Percentiles rank a stretch among this genome's conserved stretches.
These are phyloP conservation scores for Nasonia vitripennis DNA, from an alignment of 1,140 invertebrate genomes.

Conservation along the genomic window DNA sequence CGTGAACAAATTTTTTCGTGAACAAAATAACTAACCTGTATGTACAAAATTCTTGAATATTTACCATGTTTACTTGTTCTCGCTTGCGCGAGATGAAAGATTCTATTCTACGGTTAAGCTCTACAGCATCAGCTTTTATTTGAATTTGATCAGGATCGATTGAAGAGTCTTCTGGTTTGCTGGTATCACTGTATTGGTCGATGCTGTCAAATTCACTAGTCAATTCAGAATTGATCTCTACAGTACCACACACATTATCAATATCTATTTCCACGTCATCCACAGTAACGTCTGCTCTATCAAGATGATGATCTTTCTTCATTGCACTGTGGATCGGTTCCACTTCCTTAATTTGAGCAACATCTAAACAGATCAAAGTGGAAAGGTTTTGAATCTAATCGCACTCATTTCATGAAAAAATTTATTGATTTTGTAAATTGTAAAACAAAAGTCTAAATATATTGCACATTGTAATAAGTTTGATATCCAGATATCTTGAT, in stretches of 20 bases:
- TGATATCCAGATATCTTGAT: neutral
- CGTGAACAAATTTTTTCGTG: slow-evolving; percentile 18
- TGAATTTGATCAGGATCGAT: slow-evolving; percentile 76
- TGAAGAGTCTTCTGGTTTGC: slow-evolving; percentile 53
- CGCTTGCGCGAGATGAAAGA: slow-evolving; percentile 78
- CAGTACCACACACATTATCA: slow-evolving; percentile 44
- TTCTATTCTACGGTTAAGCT: slow-evolving; percentile 78
- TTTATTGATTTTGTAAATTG: slow-evolving; percentile 22
- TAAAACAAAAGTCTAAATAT: slow-evolving; percentile 15
- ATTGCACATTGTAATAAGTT: neutral
- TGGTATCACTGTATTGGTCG: slow-evolving; percentile 1
- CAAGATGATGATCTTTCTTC: slow-evolving; percentile 19
- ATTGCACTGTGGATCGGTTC: neutral
- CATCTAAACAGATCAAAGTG: slow-evolving; percentile 39
- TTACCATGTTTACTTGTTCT: slow-evolving; percentile 79
- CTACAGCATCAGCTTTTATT: slow-evolving; percentile 77
- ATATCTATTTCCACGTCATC: slow-evolving; percentile 42
- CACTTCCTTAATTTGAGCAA: neutral
- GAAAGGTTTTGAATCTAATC: slow-evolving; percentile 41
- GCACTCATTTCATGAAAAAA: slow-evolving; percentile 9
- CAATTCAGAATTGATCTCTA: slow-evolving; percentile 45
- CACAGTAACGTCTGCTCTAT: slow-evolving; percentile 1
- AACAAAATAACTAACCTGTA: slow-evolving; percentile 26
- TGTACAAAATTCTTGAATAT: slow-evolving; percentile 80
- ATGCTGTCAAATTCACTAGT: slow-evolving; percentile 22